phyloP scores from a whole-genome alignment of 1,140 invertebrate genomes.

The Potamilus streckersoni region DNA sequence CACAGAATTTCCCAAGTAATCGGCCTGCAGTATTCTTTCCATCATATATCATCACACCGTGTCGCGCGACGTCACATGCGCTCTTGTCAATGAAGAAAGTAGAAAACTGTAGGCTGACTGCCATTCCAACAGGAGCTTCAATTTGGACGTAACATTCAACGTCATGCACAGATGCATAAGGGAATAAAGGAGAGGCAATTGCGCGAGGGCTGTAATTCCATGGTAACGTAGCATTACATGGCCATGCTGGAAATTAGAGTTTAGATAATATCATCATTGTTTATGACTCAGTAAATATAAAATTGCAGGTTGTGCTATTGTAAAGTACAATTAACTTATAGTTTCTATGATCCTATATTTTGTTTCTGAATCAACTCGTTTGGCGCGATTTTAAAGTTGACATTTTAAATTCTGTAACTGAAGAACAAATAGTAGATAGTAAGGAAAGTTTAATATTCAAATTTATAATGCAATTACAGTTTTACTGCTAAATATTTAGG shows the following conservation, averaged over 20 bases:
- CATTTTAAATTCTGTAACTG: too few species aligned
- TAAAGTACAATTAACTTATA: too few species aligned
- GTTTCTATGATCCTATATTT: too few species aligned
- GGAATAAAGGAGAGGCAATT: slow-evolving; percentile 35
- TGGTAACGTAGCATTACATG: slow-evolving; percentile 37
- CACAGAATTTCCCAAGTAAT: too few species aligned
- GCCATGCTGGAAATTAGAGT: slow-evolving; percentile 31
- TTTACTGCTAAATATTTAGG: too few species aligned
- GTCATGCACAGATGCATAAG: slow-evolving; percentile 35
- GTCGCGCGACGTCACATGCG: slow-evolving; percentile 16
- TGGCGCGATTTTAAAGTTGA: too few species aligned
- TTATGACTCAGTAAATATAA: background rate
- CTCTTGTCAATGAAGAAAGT: slow-evolving; percentile 31
- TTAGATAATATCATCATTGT: background rate
- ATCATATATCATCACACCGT: slow-evolving; percentile 31
- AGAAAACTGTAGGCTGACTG: slow-evolving; percentile 28
- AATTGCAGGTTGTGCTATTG: background rate
- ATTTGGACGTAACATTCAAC: slow-evolving; percentile 30
- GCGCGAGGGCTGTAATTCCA: slow-evolving; percentile 37
- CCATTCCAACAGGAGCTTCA: slow-evolving; percentile 33
- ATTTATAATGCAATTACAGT: too few species aligned
- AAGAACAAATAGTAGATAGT: too few species aligned
- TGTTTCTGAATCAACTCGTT: too few species aligned
- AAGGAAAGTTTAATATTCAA: too few species aligned
- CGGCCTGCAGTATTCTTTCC: background rate